Evolutionary conservation across 2,113 vertebrate genomes (phyloP).

Genomic region (Crypturellus undulatus): DNA sequence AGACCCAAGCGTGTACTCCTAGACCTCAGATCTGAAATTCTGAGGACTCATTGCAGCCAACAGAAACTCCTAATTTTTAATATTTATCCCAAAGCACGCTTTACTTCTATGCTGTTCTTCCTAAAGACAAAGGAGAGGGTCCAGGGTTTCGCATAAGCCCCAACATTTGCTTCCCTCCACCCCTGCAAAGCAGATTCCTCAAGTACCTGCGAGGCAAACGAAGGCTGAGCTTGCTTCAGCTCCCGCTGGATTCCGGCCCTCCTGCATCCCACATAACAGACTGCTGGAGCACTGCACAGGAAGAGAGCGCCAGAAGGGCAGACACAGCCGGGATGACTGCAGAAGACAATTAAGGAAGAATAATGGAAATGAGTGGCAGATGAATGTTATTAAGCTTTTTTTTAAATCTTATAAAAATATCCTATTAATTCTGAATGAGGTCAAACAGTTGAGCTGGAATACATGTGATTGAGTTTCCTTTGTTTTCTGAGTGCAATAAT

Average conservation of each 20-base stretch:
- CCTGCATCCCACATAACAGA: not conserved
- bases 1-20: not conserved
- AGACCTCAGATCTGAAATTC: not conserved
- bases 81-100: not conserved
- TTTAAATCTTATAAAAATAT: conserved; percentile 8
- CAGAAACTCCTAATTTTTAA: not conserved
- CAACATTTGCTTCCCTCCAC: not conserved
- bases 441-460: conserved; percentile 40
- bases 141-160: not conserved
- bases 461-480: conserved; percentile 19
- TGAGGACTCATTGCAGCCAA: not conserved
- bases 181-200: not conserved
- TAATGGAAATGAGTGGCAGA: not conserved
- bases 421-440: conserved; percentile 22
- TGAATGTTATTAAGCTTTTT: not conserved
- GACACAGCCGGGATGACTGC: not conserved
- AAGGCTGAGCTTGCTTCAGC: not conserved
- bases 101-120: not conserved
- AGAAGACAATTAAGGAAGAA: conserved; percentile 30
- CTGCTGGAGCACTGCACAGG: not conserved
- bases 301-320: not conserved
- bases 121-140: not conserved
- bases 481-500: conserved; percentile 50
- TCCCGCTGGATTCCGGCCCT: rapidly evolving
- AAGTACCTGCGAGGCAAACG: not conserved